phyloP scores from a whole-genome alignment of 2,797 vertebrate species.

The Scomberomorus guttatus region DNA sequence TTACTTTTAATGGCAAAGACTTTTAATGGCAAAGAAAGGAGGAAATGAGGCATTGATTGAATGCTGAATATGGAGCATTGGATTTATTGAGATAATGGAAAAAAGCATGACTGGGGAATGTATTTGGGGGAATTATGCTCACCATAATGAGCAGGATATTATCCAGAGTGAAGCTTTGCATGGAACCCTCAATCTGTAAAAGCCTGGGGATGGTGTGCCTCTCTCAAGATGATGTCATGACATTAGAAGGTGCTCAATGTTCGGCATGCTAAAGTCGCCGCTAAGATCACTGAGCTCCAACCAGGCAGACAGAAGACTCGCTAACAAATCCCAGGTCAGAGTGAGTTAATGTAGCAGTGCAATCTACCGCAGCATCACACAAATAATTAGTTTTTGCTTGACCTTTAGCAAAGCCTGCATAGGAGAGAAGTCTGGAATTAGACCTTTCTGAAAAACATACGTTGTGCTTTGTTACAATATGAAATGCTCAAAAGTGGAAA shows the following conservation, averaged over 20 bases:
- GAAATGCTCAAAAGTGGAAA: neutral
- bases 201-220: neutral
- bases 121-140: conserved; percentile 26
- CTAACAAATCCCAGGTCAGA: conserved; percentile 28
- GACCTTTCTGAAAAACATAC: neutral
- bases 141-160: conserved; percentile 35
- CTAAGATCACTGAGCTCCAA: neutral
- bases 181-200: conserved; percentile 15
- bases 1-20: conserved; percentile 54
- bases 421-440: conserved; percentile 9
- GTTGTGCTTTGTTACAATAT: neutral
- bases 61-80: conserved; percentile 35
- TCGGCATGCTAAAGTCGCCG: neutral
- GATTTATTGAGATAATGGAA: conserved; percentile 44
- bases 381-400: conserved; percentile 50
- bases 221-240: conserved; percentile 8
- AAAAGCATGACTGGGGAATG: conserved; percentile 34
- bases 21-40: conserved; percentile 51
- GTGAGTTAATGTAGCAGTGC: neutral
- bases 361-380: conserved; percentile 11
- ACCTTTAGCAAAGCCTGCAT: conserved; percentile 36
- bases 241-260: conserved; percentile 3
- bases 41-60: conserved; percentile 63
- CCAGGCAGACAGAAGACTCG: neutral
- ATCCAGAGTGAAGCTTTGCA: conserved; percentile 15